Base-by-base conservation (phyloP, 2,797 vertebrate species). In the Lepilemur septentrionalis region DNA sequence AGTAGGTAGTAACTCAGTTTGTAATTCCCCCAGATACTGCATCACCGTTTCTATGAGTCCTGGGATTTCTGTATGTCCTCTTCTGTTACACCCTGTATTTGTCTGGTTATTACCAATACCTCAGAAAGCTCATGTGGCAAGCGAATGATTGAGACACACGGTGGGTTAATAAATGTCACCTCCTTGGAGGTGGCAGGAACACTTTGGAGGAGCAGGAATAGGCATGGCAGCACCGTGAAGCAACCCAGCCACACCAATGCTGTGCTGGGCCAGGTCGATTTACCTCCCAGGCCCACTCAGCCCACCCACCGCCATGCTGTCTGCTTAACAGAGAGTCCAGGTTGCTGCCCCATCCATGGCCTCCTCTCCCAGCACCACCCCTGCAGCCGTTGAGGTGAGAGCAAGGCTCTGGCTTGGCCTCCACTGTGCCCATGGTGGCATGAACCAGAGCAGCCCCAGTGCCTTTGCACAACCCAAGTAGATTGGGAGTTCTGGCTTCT, bases 361-460 rank as follows among this genome's bases (percentile, higher is more conserved):
- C 43, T 63, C 57, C 57, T 80, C 38, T 57, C 52, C 13, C 8
- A 72, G 32, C 23, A 41, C 7, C 25, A 50, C 5, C 17, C 23
- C 7, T 17, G 25, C 2, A 41, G 18, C 6, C 12, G 1, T 38
- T 22, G 18, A 32, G 0, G 6, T 38, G 10, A 28, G 8, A 48
- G 5, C 7, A 83, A 32, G 2, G 10, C 17, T 30, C 32, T 30
- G 7, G 22, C 15, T 9, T 11, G 22, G 17, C 38, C 61, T 46
- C 61, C 22, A 30, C 15, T 35, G 11, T 69, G 32, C 22, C 30
- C 11, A 32, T 0, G 15, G 30, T 52, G 7, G 18, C 11, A 12
- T 18, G 46, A 43, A 61, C 22, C 38, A n/a, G 1, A 73, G 57
- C 7, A 83, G n/a, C n/a, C 7, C 48, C 23, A 73, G 7, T 20